Conservation (phyloP, 2,888 invertebrate species). For the Ectobius pallidus region DNA sequence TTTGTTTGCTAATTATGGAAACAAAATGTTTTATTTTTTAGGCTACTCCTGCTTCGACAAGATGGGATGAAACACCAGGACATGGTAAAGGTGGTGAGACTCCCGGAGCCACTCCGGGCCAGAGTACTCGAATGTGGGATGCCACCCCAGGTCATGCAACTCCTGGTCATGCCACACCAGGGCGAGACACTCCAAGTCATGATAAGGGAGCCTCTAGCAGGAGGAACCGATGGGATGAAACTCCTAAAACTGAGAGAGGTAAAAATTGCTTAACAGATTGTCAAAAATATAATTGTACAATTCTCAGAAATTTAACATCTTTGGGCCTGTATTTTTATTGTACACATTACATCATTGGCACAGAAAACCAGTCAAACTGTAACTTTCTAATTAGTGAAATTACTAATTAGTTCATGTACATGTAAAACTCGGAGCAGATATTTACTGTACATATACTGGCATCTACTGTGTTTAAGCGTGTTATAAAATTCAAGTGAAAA, state of each 20-base stretch:
- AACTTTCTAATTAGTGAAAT: too few species aligned
- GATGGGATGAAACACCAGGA: constrained; percentile 97
- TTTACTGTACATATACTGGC: too few species aligned
- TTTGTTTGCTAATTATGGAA: too few species aligned
- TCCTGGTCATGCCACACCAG: constrained; percentile 83
- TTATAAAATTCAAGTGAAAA: too few species aligned
- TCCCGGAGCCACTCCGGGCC: constrained; percentile 90
- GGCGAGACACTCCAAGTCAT: constrained; percentile 81
- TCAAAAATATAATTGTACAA: neutral
- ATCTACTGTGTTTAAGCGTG: too few species aligned
- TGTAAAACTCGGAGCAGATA: too few species aligned
- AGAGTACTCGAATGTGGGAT: constrained; percentile 93
- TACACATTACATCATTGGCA: too few species aligned
- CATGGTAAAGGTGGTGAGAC: constrained; percentile 82
- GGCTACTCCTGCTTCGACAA: constrained; percentile 76
- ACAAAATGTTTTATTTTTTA: too few species aligned
- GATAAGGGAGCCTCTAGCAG: constrained; percentile 72
- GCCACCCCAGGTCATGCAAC: constrained; percentile 94
- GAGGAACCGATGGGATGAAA: constrained; percentile 99
- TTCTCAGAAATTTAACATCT: neutral
- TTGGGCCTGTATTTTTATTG: too few species aligned
- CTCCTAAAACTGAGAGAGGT: constrained; percentile 95
- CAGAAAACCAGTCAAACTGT: too few species aligned
- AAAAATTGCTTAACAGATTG: too few species aligned
- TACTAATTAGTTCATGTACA: too few species aligned